Evolutionary conservation across 2,888 invertebrate genomes (phyloP), one percentile per base, ranked within the genome.

Genomic region (Lepidocyrtinus sp.): DNA sequence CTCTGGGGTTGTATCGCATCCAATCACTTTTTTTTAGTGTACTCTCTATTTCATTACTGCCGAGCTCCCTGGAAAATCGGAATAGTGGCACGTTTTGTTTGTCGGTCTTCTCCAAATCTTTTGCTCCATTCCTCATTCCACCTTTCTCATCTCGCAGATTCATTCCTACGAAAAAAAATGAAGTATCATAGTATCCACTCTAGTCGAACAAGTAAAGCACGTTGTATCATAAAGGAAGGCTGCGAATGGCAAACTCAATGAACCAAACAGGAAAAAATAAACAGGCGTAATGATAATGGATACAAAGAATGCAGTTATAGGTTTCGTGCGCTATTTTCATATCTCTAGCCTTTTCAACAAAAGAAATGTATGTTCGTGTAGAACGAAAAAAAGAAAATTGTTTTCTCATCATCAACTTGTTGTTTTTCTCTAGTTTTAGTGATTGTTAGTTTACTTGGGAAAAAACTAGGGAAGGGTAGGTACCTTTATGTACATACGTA

Each of bases 401-500:
- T 68, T 75, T 75, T 68, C 68, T 75, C 67, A 68, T 75, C 67
- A 68, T 75, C 75, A 75, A 75, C 75, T 68, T 75, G 75, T 75
- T 74, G 74, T 74, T 55, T 74, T 75, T 27, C 61, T 72, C 22
- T 12, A 36, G 5, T 36, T 36, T 36, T 36, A 36, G 5, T 36
- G 36, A 36, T 36, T 36, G 36, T 36, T 7, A 36, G 36, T n/a
- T n/a, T n/a, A n/a, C 36, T 36, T 36, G 36, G 36, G 36, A 36
- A 36, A 36, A 36, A 36, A 36, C 5, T 12, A 36, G 70, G 59
- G 70, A 70, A 22, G 17, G 21, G 24, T 24, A 36, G 21, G 64
- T 25, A 17, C 67, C 2, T 17, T 15, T 67, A 9, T 24, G n/a
- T 17, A 12, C 26, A 19, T 17, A 50, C 12, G 22, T 21, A 21